phyloP scores from a whole-genome alignment of 2,797 vertebrate genomes.

The Aldrovandia affinis region DNA sequence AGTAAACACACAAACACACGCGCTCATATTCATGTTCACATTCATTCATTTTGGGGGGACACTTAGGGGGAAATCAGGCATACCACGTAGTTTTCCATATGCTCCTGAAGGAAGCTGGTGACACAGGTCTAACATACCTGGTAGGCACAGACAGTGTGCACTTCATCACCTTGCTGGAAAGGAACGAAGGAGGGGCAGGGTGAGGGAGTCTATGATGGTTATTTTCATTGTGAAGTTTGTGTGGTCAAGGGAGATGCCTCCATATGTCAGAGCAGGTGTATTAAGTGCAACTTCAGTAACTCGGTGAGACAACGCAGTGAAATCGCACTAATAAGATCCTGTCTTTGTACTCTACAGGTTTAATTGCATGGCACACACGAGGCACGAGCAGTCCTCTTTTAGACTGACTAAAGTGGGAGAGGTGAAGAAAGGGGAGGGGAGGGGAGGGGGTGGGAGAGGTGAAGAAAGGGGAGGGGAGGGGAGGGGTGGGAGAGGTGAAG shows the following conservation, averaged over 20 bases:
- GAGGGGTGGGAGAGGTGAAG: constrained; percentile 10
- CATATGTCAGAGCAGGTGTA: constrained; percentile 12
- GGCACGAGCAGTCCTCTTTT: constrained; percentile 31
- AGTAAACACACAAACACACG: background rate
- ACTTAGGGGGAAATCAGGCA: background rate
- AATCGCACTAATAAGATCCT: constrained; percentile 43
- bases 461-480: background rate
- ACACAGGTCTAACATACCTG: background rate
- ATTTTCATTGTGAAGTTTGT: background rate
- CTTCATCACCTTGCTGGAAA: background rate
- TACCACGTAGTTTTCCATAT: background rate
- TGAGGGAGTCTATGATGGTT: background rate
- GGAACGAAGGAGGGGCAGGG: background rate
- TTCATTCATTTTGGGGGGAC: too few species aligned
- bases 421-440: background rate
- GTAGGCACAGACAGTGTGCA: background rate
- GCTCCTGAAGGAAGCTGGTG: background rate
- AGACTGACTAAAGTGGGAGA: constrained; percentile 31
- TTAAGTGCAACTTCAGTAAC: constrained; percentile 8
- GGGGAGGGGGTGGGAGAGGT: background rate
- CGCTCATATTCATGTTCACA: background rate
- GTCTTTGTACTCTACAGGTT: constrained; percentile 35
- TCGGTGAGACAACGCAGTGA: constrained; percentile 17
- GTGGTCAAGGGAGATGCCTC: background rate
- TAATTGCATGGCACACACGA: constrained; percentile 39